Conservation (phyloP, 2,888 invertebrate genomes). For the Hirudinaria manillensis region DNA sequence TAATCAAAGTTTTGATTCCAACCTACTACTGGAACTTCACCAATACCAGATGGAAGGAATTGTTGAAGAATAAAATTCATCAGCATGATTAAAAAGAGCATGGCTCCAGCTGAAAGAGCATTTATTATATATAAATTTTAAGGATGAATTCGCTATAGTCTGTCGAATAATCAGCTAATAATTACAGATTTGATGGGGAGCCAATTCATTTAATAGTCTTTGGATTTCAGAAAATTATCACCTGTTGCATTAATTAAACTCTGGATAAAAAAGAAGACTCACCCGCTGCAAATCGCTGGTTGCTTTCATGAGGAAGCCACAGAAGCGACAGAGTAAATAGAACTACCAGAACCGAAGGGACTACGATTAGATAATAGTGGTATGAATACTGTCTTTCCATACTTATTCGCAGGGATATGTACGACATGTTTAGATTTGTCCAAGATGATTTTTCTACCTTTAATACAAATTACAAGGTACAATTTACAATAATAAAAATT, state of each 20-base stretch:
- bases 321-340: conserved; percentile 33
- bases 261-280: background rate
- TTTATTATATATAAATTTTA: background rate
- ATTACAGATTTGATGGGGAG: no score
- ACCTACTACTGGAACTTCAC: conserved; percentile 14
- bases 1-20: no score
- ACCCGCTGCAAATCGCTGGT: conserved; percentile 35
- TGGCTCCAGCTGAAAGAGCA: background rate
- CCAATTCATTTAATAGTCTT: no score
- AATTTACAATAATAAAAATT: background rate
- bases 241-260: no score
- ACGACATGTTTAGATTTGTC: background rate
- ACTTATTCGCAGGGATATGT: background rate
- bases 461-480: background rate
- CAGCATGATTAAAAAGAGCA: conserved; percentile 15
- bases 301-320: conserved; percentile 35
- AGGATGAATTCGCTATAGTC: no score
- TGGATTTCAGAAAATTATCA: no score
- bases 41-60: conserved; percentile 12
- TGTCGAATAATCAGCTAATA: no score
- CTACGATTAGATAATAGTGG: conserved; percentile 33
- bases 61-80: conserved; percentile 14
- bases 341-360: conserved; percentile 34
- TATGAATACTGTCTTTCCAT: conserved; percentile 31
- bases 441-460: conserved; percentile 4